Evolutionary conservation across 2,797 vertebrate genomes (phyloP).

Genomic region (Balearica regulorum): DNA sequence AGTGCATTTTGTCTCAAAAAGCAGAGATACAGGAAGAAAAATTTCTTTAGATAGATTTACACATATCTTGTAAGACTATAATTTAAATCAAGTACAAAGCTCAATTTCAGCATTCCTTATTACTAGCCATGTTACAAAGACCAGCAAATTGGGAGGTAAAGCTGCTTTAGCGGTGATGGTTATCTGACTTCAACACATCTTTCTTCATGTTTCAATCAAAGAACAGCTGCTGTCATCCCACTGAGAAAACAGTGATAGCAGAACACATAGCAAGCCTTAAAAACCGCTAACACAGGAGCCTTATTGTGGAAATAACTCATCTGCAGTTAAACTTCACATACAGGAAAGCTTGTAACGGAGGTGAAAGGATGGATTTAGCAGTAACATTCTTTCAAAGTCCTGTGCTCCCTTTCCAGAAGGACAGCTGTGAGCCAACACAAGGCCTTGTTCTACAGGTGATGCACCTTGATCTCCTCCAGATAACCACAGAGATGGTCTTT

Average conservation of each 20-base stretch:
- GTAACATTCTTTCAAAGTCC: background rate
- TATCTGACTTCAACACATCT: slow-evolving; percentile 74
- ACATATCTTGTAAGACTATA: slow-evolving; percentile 56
- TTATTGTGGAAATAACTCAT: slow-evolving; percentile 37
- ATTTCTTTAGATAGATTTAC: slow-evolving; percentile 59
- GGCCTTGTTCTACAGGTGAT: background rate
- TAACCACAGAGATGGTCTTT: background rate
- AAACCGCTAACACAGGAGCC: slow-evolving; percentile 16
- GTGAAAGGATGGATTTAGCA: background rate
- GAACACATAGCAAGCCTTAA: background rate
- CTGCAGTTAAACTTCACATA: background rate
- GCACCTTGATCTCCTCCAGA: background rate
- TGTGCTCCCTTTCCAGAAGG: background rate
- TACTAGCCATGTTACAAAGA: slow-evolving; percentile 63
- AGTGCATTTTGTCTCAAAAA: background rate
- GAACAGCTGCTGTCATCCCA: slow-evolving; percentile 64
- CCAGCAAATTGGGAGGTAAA: slow-evolving; percentile 68
- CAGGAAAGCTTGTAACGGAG: background rate
- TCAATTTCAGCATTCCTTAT: slow-evolving; percentile 70
- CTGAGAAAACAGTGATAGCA: slow-evolving; percentile 17
- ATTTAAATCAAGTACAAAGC: slow-evolving; percentile 68
- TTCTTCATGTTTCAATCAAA: slow-evolving; percentile 76
- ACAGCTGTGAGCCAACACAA: background rate
- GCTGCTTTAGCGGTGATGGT: slow-evolving; percentile 66
- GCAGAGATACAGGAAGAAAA: background rate